These are phyloP conservation scores for Drosophila basisetae DNA, from an alignment of 2,888 invertebrate genomes.

Conservation along the genomic window DNA sequence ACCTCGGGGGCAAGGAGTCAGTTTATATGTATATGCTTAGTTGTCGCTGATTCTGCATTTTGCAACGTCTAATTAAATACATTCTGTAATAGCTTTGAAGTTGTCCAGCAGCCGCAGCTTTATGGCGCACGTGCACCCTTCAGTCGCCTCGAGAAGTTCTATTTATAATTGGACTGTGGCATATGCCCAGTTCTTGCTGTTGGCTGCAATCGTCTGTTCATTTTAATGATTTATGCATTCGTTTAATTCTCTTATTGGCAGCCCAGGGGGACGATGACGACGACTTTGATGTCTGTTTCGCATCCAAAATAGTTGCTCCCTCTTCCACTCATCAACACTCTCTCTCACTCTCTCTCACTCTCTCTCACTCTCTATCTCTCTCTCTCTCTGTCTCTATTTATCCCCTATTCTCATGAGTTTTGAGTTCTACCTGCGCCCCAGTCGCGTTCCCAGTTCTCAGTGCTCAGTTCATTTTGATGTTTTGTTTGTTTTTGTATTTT, in stretches of 20 bases:
- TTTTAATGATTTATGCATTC: slow-evolving; percentile 72
- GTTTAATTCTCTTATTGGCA: slow-evolving; percentile 78
- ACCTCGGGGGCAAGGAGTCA: slow-evolving; percentile 4
- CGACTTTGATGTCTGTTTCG: slow-evolving; percentile 65
- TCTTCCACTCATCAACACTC: slow-evolving; percentile 1
- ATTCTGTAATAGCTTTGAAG: slow-evolving; percentile 42
- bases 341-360: not conserved
- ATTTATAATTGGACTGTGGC: slow-evolving; percentile 67
- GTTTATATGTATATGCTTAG: slow-evolving; percentile 39
- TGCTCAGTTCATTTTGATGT: slow-evolving; percentile 66
- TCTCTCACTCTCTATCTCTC: not conserved
- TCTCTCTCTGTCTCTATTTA: not conserved
- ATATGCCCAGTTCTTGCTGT: slow-evolving; percentile 49
- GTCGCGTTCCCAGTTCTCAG: not conserved
- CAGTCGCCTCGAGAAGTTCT: slow-evolving; percentile 37
- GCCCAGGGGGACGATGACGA: slow-evolving; percentile 40
- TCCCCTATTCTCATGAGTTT: slow-evolving; percentile 27
- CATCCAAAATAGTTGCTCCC: slow-evolving; percentile 29
- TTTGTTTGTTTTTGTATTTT: slow-evolving; percentile 69
- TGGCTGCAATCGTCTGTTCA: slow-evolving; percentile 51
- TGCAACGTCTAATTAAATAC: slow-evolving; percentile 40
- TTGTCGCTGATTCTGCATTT: slow-evolving; percentile 22
- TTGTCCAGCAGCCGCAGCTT: slow-evolving; percentile 31
- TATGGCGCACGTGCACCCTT: slow-evolving; percentile 25
- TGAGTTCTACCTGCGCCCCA: slow-evolving; percentile 33